These are phyloP conservation scores for Lemur catta DNA, from an alignment of 2,797 vertebrate species.

Conservation along the genomic window DNA sequence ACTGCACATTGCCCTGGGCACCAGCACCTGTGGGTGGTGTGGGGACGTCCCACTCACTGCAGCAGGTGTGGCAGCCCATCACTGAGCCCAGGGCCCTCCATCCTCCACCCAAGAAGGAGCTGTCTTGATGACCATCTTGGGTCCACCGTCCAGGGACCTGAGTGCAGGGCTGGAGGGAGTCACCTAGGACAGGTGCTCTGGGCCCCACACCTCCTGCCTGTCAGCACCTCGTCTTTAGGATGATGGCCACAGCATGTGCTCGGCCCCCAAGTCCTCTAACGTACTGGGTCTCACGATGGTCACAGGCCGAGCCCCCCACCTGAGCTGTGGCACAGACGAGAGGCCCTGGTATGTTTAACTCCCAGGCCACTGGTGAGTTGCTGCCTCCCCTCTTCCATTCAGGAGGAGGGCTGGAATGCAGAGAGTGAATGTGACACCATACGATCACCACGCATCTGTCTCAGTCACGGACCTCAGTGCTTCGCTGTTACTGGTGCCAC, in stretches of 20 bases:
- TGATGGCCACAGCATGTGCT: background rate
- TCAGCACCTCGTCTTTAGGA: background rate
- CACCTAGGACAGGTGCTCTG: background rate
- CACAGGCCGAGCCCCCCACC: background rate
- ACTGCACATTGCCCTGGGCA: background rate
- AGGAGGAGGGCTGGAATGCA: background rate
- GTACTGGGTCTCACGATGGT: background rate
- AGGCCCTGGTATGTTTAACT: background rate
- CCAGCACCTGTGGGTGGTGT: background rate
- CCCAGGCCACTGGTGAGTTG: background rate
- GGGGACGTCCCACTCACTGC: background rate
- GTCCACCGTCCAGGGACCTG: background rate
- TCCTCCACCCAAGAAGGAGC: background rate
- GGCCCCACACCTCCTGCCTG: background rate
- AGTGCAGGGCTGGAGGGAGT: background rate
- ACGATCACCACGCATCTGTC: background rate
- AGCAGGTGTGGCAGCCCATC: fast-evolving
- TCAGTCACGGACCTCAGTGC: fast-evolving
- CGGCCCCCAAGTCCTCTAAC: background rate
- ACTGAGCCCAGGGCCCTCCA: background rate
- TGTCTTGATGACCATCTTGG: background rate
- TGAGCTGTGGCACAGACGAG: background rate
- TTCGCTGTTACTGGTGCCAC: too few species aligned
- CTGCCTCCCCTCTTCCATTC: background rate
- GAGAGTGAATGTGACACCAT: fast-evolving